Evolutionary conservation across 2,113 vertebrate genomes (phyloP), one percentile per base, ranked within the genome.

Genomic region (Gobius niger): DNA sequence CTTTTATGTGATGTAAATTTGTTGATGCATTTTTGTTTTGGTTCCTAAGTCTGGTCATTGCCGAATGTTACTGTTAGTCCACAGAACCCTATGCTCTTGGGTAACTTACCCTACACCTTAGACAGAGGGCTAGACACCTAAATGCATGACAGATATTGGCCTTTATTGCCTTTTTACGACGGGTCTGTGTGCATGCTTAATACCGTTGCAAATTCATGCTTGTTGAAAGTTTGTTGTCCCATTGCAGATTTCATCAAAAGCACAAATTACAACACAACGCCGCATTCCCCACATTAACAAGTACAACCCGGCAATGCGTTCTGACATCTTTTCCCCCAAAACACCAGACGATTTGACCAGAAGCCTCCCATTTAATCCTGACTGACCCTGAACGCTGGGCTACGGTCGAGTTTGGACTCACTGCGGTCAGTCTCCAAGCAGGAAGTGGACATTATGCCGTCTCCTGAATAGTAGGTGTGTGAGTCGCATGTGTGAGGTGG

Each of bases 401-500:
- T 42, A n/a, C 9, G 56, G 56, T 59, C 14, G 34, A 40, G 34
- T 34, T 42, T 16, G 14, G 57, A 42, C 3, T 41, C 7, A 7
- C 14, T 42, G 34, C 34, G 57, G 57, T 42, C 14, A 60, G 57
- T 60, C 57, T 60, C 57, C 57, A 34, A 34, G 24, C 24, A 60
- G 57, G 57, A 60, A 60, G 34, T 59, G 56, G 41, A n/a, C 15
- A 59, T 59, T 15, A 59, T 19, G 53, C 15, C 19, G 11, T 49
- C 56, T 73, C 15, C 15, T 40, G 13, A 59, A 41, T 7, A 7
- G n/a, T 70, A 18, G 50, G 24, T 75, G 60, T 66, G 56, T 51
- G 47, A 49, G 63, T 66, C 24, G 72, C 62, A 6, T 59, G 60
- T 85, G 70, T 60, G 66, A 72, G 78, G 61, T 68, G 72, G 72